Conservation (phyloP, 2,888 invertebrate species). For the Tuta absoluta region DNA sequence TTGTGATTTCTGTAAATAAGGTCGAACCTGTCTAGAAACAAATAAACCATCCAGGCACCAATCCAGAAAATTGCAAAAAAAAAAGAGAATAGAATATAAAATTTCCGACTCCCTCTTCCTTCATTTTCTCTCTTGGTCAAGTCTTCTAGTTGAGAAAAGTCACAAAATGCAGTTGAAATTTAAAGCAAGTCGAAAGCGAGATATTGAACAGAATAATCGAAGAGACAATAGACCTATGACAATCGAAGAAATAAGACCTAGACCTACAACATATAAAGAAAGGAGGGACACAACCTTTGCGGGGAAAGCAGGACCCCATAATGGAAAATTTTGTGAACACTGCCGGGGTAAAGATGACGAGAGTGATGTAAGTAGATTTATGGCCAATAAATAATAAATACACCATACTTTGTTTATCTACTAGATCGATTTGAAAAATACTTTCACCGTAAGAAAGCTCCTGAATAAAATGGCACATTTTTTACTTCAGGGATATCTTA, state of each 20-base stretch:
- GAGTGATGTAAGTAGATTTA: not conserved
- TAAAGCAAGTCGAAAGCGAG: not conserved
- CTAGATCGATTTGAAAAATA: no score
- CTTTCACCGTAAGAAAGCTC: no score
- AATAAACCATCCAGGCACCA: no score
- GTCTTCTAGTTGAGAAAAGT: no score
- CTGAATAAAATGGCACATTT: no score
- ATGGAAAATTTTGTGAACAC: not conserved
- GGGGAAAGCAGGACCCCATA: not conserved
- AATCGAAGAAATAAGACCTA: not conserved
- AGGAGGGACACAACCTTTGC: not conserved
- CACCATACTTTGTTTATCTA: no score
- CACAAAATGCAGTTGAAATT: not conserved
- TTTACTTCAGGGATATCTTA: no score
- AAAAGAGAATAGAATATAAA: not conserved
- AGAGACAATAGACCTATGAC: not conserved
- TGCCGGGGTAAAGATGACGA: not conserved
- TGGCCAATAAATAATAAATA: not conserved
- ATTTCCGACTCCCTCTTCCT: no score
- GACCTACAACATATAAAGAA: not conserved
- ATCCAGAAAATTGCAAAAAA: no score
- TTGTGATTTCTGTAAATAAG: not conserved
- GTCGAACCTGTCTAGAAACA: not conserved
- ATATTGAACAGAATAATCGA: not conserved
- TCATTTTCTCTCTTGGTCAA: no score